A percentile compares a stretch with the other conserved stretches of the same genome.
phyloP scores from a whole-genome alignment of 2,888 invertebrate genomes.

The Spodoptera exigua region DNA sequence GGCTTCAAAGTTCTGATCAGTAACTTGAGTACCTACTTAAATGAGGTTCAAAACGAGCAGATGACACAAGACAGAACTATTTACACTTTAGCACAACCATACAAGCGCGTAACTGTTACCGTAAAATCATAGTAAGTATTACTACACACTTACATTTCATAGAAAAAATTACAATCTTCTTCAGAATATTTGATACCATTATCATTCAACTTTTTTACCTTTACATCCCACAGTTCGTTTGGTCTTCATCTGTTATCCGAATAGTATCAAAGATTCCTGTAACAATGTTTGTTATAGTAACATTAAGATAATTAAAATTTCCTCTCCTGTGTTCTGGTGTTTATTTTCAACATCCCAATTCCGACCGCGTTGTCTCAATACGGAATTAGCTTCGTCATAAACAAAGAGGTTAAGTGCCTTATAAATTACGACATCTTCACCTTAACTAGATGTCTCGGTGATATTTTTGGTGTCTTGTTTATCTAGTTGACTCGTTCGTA shows the following conservation, averaged over 20 bases:
- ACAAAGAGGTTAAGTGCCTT: slow-evolving; percentile 79
- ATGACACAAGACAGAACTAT: too few species aligned
- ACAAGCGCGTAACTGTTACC: too few species aligned
- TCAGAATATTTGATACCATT: too few species aligned
- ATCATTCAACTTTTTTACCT: too few species aligned
- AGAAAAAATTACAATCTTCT: too few species aligned
- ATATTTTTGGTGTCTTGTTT: slow-evolving; percentile 60
- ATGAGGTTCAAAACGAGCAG: too few species aligned
- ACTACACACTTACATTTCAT: too few species aligned
- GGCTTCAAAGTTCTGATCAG: too few species aligned
- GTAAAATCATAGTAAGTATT: too few species aligned
- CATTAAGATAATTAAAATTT: slow-evolving; percentile 51
- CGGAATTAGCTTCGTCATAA: slow-evolving; percentile 76
- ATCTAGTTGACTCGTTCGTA: not conserved
- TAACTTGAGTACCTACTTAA: too few species aligned
- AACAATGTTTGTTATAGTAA: slow-evolving; percentile 37
- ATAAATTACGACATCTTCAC: slow-evolving; percentile 73
- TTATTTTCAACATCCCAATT: slow-evolving; percentile 60
- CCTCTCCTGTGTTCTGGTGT: slow-evolving; percentile 43
- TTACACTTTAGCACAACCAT: too few species aligned
- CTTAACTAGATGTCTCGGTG: slow-evolving; percentile 56
- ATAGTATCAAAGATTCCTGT: slow-evolving; percentile 24
- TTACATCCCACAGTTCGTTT: not conserved
- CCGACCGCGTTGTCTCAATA: slow-evolving; percentile 63
- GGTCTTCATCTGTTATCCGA: slow-evolving; percentile 1